Conservation (phyloP, 1,140 invertebrate genomes). For the Calycopis cecrops region DNA sequence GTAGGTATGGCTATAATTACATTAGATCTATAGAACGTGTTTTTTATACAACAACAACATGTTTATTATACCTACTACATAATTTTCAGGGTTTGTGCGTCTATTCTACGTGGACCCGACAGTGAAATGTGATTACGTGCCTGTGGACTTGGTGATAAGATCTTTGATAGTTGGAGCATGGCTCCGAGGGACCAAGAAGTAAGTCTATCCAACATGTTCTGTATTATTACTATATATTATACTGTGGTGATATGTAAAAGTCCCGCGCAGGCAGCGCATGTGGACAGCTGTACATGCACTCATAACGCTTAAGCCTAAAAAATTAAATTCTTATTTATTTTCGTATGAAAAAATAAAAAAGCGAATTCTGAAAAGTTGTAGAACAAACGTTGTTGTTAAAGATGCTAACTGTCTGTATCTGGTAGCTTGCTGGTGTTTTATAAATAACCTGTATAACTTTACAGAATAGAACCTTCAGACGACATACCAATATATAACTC, state of each 20-base stretch:
- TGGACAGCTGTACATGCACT: not conserved
- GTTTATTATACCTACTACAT: no score
- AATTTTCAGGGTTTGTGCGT: slow-evolving; percentile 79
- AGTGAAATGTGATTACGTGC: slow-evolving; percentile 85
- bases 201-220: slow-evolving; percentile 33
- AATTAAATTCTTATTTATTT: slow-evolving; percentile 2
- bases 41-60: no score
- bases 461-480: slow-evolving; percentile 35
- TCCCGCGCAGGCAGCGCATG: not conserved
- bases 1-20: no score
- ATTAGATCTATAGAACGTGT: no score
- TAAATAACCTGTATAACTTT: no score
- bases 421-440: no score
- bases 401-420: no score
- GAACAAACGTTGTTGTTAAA: no score
- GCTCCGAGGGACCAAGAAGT: slow-evolving; percentile 80
- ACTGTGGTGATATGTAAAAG: no score
- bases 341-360: no score
- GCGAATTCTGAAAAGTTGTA: no score
- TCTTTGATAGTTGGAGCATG: slow-evolving; percentile 85
- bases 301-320: no score
- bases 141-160: slow-evolving; percentile 91
- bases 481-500: slow-evolving; percentile 80
- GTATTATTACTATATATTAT: not conserved
- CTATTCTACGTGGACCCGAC: slow-evolving; percentile 80